These are phyloP conservation scores for Orgyia antiqua DNA, from an alignment of 2,888 invertebrate genomes.

Conservation along the genomic window DNA sequence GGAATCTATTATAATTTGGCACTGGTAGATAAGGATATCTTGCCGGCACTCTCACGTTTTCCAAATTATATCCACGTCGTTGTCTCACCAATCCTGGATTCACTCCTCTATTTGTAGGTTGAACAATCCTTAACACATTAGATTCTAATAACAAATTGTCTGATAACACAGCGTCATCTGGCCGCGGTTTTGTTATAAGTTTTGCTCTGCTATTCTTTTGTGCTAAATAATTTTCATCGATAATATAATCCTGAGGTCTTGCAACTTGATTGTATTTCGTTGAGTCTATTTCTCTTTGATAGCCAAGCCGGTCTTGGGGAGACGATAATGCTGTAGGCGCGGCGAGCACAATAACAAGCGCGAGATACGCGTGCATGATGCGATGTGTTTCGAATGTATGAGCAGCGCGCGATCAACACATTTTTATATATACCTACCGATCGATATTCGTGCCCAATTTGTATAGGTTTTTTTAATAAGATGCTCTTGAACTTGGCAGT, in stretches of 20 bases:
- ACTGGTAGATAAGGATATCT: constrained; percentile 69
- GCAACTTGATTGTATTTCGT: constrained; percentile 55
- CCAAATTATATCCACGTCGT: constrained; percentile 69
- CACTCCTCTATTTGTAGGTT: constrained; percentile 43
- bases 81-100: constrained; percentile 50
- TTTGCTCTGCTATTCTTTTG: constrained; percentile 60
- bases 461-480: constrained; percentile 54
- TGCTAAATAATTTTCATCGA: constrained; percentile 49
- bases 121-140: constrained; percentile 58
- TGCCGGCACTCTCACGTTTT: constrained; percentile 70
- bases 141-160: constrained; percentile 69
- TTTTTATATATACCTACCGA: constrained; percentile 69
- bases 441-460: constrained; percentile 73
- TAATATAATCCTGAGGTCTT: constrained; percentile 51
- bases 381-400: constrained; percentile 65
- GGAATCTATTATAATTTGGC: constrained; percentile 60
- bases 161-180: constrained; percentile 55
- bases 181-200: constrained; percentile 55
- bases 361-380: constrained; percentile 71
- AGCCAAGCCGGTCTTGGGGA: constrained; percentile 55
- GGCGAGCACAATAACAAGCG: constrained; percentile 51
- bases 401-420: constrained; percentile 67
- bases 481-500: constrained; percentile 65
- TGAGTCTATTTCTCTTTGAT: constrained; percentile 63
- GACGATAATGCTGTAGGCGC: constrained; percentile 41